Base-by-base conservation (phyloP, 2,797 vertebrate genomes). In the Craterocephalus amniculus region DNA sequence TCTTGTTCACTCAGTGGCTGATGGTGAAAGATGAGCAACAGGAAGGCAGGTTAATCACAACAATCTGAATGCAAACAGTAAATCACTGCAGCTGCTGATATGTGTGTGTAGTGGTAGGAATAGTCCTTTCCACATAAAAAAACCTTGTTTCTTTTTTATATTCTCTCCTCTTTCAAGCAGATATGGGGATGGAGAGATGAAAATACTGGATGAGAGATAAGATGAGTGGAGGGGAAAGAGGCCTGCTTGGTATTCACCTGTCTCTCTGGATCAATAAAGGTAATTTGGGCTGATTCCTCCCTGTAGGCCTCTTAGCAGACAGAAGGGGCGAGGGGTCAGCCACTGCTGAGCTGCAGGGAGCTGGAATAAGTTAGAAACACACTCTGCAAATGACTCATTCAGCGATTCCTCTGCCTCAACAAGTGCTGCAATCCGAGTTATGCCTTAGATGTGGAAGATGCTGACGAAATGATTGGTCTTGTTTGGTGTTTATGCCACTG, bases 201-300 rank as follows among this genome's bases (percentile, higher is more conserved):
- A 75, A 84, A 61, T 38, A 67, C 31, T 54, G 65, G 64, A 74
- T 70, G 79, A 85, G 74, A 66, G 79, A 80, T 80, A 82, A 87
- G 83, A 78, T 55, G 76, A 86, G 79, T 66, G 80, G 81, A 79
- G 81, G 74, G 74, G 77, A 85, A 80, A 84, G 79, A 81, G 87
- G 74, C 83, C 91, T 93, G 90, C 78, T 93, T 93, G 85, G 90
- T 93, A 93, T 93, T 92, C 92, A 93, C 92, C 91, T 93, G 91
- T 93, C 88, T 93, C 89, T 79, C 85, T 76, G 89, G 92, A 93
- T 93, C 92, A 92, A 93, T 93, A 91, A 91, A 92, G 92, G 91
- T 93, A 92, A 93, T 93, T 93, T 93, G 89, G 87, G 87, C 86
- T 92, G 92, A 93, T 93, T 92, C 91, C 86, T 92, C 92, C 92